Base-by-base conservation (phyloP, 2,888 invertebrate genomes). In the Folsomia candida region DNA sequence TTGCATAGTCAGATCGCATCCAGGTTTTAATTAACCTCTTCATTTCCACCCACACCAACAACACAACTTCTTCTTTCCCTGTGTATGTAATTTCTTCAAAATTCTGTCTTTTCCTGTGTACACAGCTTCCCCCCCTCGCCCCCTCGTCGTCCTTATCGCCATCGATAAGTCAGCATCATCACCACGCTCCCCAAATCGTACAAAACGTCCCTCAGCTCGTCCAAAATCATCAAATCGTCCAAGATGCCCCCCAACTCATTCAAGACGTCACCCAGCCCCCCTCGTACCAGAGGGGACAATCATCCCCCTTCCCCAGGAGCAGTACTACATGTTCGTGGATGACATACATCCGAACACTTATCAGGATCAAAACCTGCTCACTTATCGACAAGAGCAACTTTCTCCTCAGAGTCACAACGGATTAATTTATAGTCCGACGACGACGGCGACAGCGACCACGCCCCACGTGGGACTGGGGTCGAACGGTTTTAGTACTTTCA, bases 401-500 rank as follows among this genome's bases (percentile, higher is more conserved):
- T 11, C 25, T n/a, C n/a, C 57, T 22, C 51, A 22, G 1, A 51
- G 63, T 22, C 70, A 70, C 24, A 66, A 73, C 27, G 75, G 75
- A 24, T 62, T 76, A 37, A 51, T 74, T n/a, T 76, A 73, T 71
- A 69, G 68, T 57, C 24, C 61, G 14, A 66, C 60, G 0, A 67
- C 47, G 65, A 63, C 54, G n/a, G 67, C 75, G 20, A n/a, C n/a
- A n/a, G 69, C 75, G 20, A 67, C 69, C 9, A 61, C 70, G 37
- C 58, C 69, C 20, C 59, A 29, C 63, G 51, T 72, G 71, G 29
- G 27, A 28, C 29, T 74, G 27, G 78, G 78, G 1, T 70, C 76
- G 27, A 78, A 77, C 51, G 78, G 78, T 18, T 78, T 69, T 59
- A 76, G 76, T 57, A 76, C 76, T 37, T 77, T 69, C 64, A 77